Evolutionary conservation across 1,140 invertebrate genomes (phyloP).

Genomic region (Eriosoma lanigerum): DNA sequence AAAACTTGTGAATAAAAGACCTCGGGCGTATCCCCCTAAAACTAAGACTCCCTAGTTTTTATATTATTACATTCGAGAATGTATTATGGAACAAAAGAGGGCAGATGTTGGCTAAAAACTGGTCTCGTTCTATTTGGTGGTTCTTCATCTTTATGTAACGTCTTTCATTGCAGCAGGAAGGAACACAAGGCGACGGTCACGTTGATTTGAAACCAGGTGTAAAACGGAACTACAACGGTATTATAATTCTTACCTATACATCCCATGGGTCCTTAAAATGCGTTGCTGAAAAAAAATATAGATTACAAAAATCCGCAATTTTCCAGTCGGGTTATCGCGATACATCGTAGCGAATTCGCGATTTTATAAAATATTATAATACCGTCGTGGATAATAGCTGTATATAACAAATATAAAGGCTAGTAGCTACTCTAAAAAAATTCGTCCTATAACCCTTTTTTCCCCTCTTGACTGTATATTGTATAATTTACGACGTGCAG

Average conservation of each 20-base stretch:
- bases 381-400: neutral
- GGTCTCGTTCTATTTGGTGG: constrained; percentile 21
- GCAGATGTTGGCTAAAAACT: constrained; percentile 49
- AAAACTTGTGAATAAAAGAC: neutral
- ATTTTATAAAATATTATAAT: no score
- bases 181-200: constrained; percentile 20
- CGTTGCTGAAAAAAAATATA: neutral
- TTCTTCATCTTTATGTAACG: constrained; percentile 47
- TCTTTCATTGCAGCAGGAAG: constrained; percentile 42
- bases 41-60: constrained; percentile 32
- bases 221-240: constrained; percentile 36
- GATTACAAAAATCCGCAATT: no score
- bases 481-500: neutral
- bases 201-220: constrained; percentile 38
- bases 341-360: no score
- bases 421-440: neutral
- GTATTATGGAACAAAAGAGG: constrained; percentile 27
- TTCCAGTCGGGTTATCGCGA: no score
- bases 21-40: constrained; percentile 27
- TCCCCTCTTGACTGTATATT: neutral
- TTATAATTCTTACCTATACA: neutral
- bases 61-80: constrained; percentile 29
- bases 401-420: no score
- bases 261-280: constrained; percentile 34
- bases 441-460: constrained; percentile 13